A percentile compares a stretch with the other conserved stretches of the same genome.
Evolutionary conservation across 2,888 invertebrate genomes (phyloP).

Genomic region (Boloria selene): DNA sequence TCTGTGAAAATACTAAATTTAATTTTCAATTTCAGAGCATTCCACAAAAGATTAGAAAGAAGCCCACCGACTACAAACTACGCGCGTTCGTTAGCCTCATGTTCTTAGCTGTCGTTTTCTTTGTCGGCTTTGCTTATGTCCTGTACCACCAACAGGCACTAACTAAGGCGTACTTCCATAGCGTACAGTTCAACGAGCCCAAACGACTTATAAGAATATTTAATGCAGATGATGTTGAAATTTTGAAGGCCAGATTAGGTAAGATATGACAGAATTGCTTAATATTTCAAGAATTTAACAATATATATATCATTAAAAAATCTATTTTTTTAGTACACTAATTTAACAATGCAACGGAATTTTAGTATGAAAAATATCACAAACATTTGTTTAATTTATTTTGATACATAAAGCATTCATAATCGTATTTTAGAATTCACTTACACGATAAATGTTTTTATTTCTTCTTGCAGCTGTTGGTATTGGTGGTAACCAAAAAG

Average conservation of each 20-base stretch:
- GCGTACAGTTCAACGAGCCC: conserved; percentile 91
- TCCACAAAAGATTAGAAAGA: conserved; percentile 87
- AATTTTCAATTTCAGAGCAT: conserved; percentile 82
- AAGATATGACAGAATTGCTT: conserved; percentile 42
- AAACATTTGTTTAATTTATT: too few relatives aligned
- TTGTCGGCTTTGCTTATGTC: conserved; percentile 92
- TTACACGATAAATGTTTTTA: neutral
- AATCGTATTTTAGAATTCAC: too few relatives aligned
- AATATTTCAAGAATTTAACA: neutral
- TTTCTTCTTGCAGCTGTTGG: conserved; percentile 74
- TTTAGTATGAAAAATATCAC: neutral
- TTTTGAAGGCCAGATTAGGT: conserved; percentile 86
- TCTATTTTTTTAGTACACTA: too few relatives aligned
- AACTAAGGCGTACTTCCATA: conserved; percentile 91
- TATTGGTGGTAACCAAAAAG: conserved; percentile 83
- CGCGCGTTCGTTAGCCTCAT: conserved; percentile 90
- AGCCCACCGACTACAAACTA: conserved; percentile 89
- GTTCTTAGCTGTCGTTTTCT: conserved; percentile 90
- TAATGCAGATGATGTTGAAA: conserved; percentile 86
- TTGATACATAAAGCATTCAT: too few relatives aligned
- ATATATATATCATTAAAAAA: too few relatives aligned
- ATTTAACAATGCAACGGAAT: neutral
- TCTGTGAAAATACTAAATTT: neutral
- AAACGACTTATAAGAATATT: conserved; percentile 88
- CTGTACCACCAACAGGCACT: conserved; percentile 91